A percentile compares a stretch with the other conserved stretches of the same genome.
Conservation (phyloP, 2,888 invertebrate species). For the Drosophila picticornis region DNA sequence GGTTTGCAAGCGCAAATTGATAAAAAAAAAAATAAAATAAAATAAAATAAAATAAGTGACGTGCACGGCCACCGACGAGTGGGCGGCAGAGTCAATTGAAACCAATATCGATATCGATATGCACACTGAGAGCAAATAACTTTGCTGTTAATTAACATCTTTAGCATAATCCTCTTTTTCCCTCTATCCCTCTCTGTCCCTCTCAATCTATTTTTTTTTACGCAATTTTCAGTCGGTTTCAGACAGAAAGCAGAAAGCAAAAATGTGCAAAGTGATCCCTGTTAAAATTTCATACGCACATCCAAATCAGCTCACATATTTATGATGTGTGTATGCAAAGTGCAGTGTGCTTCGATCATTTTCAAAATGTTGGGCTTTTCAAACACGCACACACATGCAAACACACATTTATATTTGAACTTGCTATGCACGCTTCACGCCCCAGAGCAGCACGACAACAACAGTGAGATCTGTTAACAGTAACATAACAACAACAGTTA, state of each 20-base stretch:
- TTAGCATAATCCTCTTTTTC: slow-evolving; percentile 11
- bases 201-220: not conserved
- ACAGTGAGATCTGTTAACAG: slow-evolving; percentile 28
- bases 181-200: not conserved
- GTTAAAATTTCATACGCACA: not conserved
- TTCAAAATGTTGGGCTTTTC: slow-evolving; percentile 1
- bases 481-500: slow-evolving; percentile 40
- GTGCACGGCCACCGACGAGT: slow-evolving; percentile 11
- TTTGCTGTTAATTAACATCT: slow-evolving; percentile 36
- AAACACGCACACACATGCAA: not conserved
- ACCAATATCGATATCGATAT: slow-evolving; percentile 50
- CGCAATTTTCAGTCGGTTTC: slow-evolving; percentile 37
- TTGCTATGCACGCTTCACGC: slow-evolving; percentile 41
- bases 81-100: slow-evolving; percentile 33
- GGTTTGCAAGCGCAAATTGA: slow-evolving; percentile 71
- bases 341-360: not conserved
- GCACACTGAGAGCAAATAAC: slow-evolving; percentile 16
- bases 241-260: slow-evolving; percentile 34
- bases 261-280: not conserved
- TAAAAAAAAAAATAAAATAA: slow-evolving; percentile 49
- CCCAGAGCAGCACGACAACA: slow-evolving; percentile 26
- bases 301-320: not conserved
- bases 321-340: not conserved
- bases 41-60: not conserved
- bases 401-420: slow-evolving; percentile 8